Evolutionary conservation across 2,113 vertebrate species (phyloP).

Genomic region (Oryctolagus cuniculus): mOryCun1.1 NC_091449.1:45783501-45784000

Average conservation of each 20-base stretch:
- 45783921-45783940: background rate
- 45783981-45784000: background rate
- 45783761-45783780: slow-evolving; percentile 48
- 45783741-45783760: slow-evolving; percentile 59
- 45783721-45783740: slow-evolving; percentile 38
- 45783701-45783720: slow-evolving; percentile 57
- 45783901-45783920: background rate
- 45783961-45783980: background rate
- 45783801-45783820: slow-evolving; percentile 67
- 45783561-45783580: slow-evolving; percentile 19
- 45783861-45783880: slow-evolving; percentile 6
- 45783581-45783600: slow-evolving; percentile 49
- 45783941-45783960: background rate
- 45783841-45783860: background rate
- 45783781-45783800: slow-evolving; percentile 38
- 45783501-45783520: background rate
- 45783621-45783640: slow-evolving; percentile 24
- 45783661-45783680: slow-evolving; percentile 41
- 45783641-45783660: slow-evolving; percentile 49
- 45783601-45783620: slow-evolving; percentile 47
- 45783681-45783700: slow-evolving; percentile 52
- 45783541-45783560: background rate
- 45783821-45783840: slow-evolving; percentile 11
- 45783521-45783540: slow-evolving; percentile 7
- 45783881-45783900: slow-evolving; percentile 36